phyloP scores from a whole-genome alignment of 1,140 invertebrate genomes.

The Eufriesea mexicana region DNA sequence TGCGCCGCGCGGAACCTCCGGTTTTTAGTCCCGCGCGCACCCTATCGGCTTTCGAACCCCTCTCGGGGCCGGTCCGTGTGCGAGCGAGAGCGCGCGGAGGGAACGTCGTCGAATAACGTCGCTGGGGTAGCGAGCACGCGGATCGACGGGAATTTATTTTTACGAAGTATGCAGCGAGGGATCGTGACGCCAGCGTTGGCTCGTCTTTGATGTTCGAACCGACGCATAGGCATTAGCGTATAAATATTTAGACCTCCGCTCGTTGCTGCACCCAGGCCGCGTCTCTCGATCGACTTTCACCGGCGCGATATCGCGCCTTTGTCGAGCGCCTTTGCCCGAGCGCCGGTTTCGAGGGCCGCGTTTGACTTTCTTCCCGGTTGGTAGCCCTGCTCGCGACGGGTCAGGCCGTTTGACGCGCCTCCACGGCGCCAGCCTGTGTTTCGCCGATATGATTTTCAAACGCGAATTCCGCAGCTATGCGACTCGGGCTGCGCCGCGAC shows the following conservation, averaged over 20 bases:
- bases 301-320: conserved; percentile 63
- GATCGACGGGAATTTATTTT: conserved; percentile 77
- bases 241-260: conserved; percentile 79
- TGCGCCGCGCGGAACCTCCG: conserved; percentile 21
- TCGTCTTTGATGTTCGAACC: conserved; percentile 78
- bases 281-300: conserved; percentile 66
- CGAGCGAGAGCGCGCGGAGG: neutral
- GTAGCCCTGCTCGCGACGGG: neutral
- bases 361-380: conserved; percentile 13
- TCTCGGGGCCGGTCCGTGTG: conserved; percentile 3
- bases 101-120: conserved; percentile 34
- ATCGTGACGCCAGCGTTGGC: conserved; percentile 41
- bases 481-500: neutral
- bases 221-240: conserved; percentile 77
- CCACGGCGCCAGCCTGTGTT: neutral
- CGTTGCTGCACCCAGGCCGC: conserved; percentile 56
- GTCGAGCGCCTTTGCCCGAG: conserved; percentile 58
- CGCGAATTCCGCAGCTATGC: neutral
- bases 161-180: conserved; percentile 73
- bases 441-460: neutral
- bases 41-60: conserved; percentile 58
- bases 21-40: conserved; percentile 35
- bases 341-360: neutral
- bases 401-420: conserved; percentile 4
- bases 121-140: conserved; percentile 41